These are phyloP conservation scores for Propithecus coquereli DNA, from an alignment of 2,113 vertebrate genomes.

Conservation along the genomic window DNA sequence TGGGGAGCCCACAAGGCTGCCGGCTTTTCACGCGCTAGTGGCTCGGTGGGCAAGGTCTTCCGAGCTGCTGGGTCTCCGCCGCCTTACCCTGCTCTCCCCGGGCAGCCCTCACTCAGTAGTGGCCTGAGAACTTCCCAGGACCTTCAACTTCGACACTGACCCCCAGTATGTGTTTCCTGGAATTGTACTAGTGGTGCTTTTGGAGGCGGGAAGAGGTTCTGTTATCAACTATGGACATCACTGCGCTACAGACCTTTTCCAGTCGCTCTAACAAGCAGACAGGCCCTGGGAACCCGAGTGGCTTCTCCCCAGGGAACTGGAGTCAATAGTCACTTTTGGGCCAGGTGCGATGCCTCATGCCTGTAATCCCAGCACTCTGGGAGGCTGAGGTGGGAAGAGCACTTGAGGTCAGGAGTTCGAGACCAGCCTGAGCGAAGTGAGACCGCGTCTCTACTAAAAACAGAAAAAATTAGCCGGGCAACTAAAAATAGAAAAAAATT, in stretches of 20 bases:
- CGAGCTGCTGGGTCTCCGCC: fast-evolving
- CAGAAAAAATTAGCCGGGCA: too few species aligned
- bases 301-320: background rate
- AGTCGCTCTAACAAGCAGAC: background rate
- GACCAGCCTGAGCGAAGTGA: too few species aligned
- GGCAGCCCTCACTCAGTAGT: background rate
- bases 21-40: background rate
- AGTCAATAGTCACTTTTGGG: background rate
- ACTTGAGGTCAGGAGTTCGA: too few species aligned
- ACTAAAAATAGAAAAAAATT: too few species aligned
- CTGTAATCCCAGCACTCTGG: too few species aligned
- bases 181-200: background rate
- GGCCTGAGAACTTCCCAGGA: background rate
- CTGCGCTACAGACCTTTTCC: background rate
- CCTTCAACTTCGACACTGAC: background rate
- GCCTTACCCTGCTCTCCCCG: background rate
- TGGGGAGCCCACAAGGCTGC: too few species aligned
- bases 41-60: background rate
- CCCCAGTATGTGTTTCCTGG: background rate
- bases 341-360: too few species aligned
- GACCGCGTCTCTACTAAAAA: too few species aligned
- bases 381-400: too few species aligned
- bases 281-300: background rate
- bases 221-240: background rate
- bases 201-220: background rate